Evolutionary conservation across 2,797 vertebrate genomes (phyloP), one percentile per base, ranked within the genome.

Genomic region (Glossophaga mutica): DNA sequence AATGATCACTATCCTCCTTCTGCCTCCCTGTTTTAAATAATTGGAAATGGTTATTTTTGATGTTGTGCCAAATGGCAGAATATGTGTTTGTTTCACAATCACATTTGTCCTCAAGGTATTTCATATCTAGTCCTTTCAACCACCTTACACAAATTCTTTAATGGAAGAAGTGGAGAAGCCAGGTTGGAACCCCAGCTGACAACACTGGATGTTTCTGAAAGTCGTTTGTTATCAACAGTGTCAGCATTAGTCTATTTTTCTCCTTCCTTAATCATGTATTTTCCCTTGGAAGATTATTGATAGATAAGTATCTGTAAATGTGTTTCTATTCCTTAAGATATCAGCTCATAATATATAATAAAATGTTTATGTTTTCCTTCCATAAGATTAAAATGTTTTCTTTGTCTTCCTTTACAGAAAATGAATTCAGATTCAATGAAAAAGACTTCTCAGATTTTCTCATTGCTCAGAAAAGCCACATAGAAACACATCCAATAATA

Each of bases 401-500:
- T 82, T 96, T 22, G 21, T 29, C 16, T 78, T 89, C 55, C 8
- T 92, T 84, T 96, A 93, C 10, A 90, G 91, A 92, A 94, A 95
- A 92, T 71, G 65, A 55, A 95, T 90, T 89, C 19, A 77, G 37
- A 95, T 22, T 92, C 74, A 73, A 32, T 62, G 18, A 8, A 91
- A 95, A 95, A 79, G 42, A 16, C 37, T 57, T 77, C 74, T 94
- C 50, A 42, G 15, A 95, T 95, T 11, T 9, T 84, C 11, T 68
- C 77, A 84, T 46, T 92, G 46, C 42, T 91, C 50, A 94, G 50
- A 95, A 94, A 86, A 90, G 18, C 57, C 37, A 92, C 59, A 90
- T 81, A 83, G 91, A 91, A 96, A 84, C n/a, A 89, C 14, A 92
- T 89, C 67, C 48, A 96, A 90, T 97, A 96, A 92, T 90, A 96